Base-by-base conservation (phyloP, 2,888 invertebrate genomes). In the Sepiola atlantica region DNA sequence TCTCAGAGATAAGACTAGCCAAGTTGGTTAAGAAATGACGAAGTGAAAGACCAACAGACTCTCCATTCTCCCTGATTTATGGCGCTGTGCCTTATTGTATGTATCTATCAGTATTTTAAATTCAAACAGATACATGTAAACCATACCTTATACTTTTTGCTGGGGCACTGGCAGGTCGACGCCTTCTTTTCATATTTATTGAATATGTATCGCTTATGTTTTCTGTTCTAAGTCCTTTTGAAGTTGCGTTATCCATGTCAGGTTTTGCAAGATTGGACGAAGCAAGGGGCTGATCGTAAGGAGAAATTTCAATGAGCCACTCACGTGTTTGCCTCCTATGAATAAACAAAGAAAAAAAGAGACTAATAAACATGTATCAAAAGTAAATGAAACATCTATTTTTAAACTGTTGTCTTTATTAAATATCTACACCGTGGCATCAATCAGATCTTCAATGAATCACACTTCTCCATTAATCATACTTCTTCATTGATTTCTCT, bases 131-230 rank as follows among this genome's bases (percentile, higher is more conserved):
- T 61, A 61, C 28, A 61, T 8, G 3, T 28, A 28, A 77, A 32
- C 77, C n/a, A 77, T 77, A 77, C 77, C 77, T 77, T n/a, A 77
- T 77, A n/a, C 77, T 32, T 77, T 77, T n/a, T 77, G 77, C n/a
- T 77, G 77, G 77, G 16, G 77, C 77, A 77, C 77, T 77, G 77
- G 77, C 77, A 77, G 77, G 77, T 2, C 77, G 77, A 77, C n/a
- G 32, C n/a, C 77, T 77, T 77, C 77, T 77, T 77, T 32, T 77
- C 77, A 77, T 4, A n/a, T 32, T 77, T 32, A 77, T 10, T 77
- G n/a, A 77, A 32, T 12, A n/a, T 77, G 77, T n/a, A n/a, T 77
- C 77, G n/a, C 77, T 77, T 12, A 77, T 28, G 10, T 77, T 77
- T 77, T 77, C 77, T 12, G 77, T 77, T 77, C 77, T n/a, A n/a